Conservation (phyloP, 2,113 vertebrate species). For the Pica pica region DNA sequence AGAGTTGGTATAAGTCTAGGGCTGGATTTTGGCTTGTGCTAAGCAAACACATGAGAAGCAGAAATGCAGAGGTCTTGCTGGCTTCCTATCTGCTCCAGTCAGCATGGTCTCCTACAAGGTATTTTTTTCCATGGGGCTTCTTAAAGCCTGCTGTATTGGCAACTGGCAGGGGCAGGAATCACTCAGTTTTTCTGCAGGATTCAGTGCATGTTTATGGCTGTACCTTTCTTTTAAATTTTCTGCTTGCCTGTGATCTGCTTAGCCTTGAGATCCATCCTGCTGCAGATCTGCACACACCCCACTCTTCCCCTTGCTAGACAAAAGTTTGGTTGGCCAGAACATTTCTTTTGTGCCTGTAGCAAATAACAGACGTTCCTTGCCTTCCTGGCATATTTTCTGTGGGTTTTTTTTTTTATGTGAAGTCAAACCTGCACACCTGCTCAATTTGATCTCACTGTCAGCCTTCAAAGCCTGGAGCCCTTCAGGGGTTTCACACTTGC, state of each 20-base stretch:
- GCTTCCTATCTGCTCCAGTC: neutral
- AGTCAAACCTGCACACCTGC: neutral
- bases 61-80: neutral
- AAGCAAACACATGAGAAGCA: neutral
- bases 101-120: fast-evolving
- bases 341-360: neutral
- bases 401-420: neutral
- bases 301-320: neutral
- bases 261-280: neutral
- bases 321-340: neutral
- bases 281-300: neutral
- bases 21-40: neutral
- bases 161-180: neutral
- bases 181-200: neutral
- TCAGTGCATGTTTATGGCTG: neutral
- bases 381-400: neutral
- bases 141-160: neutral
- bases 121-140: neutral
- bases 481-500: neutral
- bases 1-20: neutral
- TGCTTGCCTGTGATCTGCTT: neutral
- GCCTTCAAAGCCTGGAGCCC: neutral
- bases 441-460: neutral
- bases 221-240: neutral
- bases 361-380: neutral